Evolutionary conservation across 2,888 invertebrate genomes (phyloP).

Genomic region (Habroteleia sp.): DNA sequence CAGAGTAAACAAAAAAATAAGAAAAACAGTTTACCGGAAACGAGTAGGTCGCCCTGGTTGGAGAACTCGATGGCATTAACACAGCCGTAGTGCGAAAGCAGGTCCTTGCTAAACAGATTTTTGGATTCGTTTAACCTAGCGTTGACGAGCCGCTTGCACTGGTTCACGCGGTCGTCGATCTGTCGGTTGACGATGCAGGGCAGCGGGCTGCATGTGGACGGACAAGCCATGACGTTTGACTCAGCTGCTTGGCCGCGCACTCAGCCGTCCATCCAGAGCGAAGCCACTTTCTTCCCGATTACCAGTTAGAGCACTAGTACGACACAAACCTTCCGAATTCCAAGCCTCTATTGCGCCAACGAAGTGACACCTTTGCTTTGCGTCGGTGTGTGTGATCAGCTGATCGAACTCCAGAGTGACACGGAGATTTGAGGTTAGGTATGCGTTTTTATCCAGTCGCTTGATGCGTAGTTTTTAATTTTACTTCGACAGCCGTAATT

Average conservation of each 20-base stretch:
- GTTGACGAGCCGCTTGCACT: conserved; percentile 84
- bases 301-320: conserved; percentile 1
- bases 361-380: conserved; percentile 34
- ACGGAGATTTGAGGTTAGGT: conserved; percentile 18
- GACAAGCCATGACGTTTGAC: conserved; percentile 79
- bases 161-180: conserved; percentile 83
- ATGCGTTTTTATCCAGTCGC: too few species aligned
- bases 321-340: not conserved
- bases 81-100: conserved; percentile 95
- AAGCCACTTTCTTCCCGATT: too few species aligned
- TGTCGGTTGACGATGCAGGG: conserved; percentile 85
- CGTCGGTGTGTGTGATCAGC: conserved; percentile 35
- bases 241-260: not conserved
- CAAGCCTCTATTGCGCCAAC: conserved; percentile 15
- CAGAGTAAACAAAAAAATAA: not conserved
- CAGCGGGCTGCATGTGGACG: conserved; percentile 83
- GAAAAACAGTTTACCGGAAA: conserved; percentile 87
- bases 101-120: conserved; percentile 91
- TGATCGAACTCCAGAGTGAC: conserved; percentile 23
- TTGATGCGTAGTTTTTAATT: too few species aligned
- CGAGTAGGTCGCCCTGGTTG: conserved; percentile 90
- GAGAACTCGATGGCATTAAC: conserved; percentile 98
- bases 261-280: conserved; percentile 5
- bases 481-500: too few species aligned
- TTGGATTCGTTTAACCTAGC: conserved; percentile 86